Conservation (phyloP, 2,113 vertebrate genomes). For the Oryzias celebensis region DNA sequence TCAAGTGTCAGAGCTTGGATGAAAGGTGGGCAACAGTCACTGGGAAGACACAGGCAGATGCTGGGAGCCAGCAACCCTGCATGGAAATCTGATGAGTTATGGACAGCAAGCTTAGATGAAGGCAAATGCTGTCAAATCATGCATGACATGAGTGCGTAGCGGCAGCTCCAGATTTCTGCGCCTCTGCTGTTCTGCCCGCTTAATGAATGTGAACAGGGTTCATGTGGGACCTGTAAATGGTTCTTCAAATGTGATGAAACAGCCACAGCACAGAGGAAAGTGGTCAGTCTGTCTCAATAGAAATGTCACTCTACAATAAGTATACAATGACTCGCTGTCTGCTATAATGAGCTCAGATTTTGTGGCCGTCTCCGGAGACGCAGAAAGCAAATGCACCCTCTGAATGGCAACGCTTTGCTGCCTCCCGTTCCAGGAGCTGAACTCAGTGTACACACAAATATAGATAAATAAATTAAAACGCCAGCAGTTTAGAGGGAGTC, state of each 20-base stretch:
- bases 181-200: slow-evolving; percentile 35
- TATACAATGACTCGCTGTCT: slow-evolving; percentile 66
- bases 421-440: slow-evolving; percentile 45
- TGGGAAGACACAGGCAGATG: slow-evolving; percentile 18
- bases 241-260: slow-evolving; percentile 64
- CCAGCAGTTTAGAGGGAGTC: slow-evolving; percentile 11
- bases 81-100: slow-evolving; percentile 52
- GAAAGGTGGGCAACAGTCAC: slow-evolving; percentile 8
- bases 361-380: slow-evolving; percentile 51
- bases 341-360: slow-evolving; percentile 67
- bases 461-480: slow-evolving; percentile 4
- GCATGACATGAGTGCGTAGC: slow-evolving; percentile 45
- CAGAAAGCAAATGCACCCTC: slow-evolving; percentile 41
- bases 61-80: slow-evolving; percentile 32
- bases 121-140: slow-evolving; percentile 55
- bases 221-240: slow-evolving; percentile 60
- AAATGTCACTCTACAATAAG: slow-evolving; percentile 68
- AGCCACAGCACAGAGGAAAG: slow-evolving; percentile 50
- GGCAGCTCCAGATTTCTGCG: slow-evolving; percentile 27
- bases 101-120: slow-evolving; percentile 39
- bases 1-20: slow-evolving; percentile 21
- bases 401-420: slow-evolving; percentile 41
- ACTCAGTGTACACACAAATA: slow-evolving; percentile 28
- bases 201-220: slow-evolving; percentile 65
- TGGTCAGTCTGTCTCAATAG: slow-evolving; percentile 68